Evolutionary conservation across 2,797 vertebrate genomes (phyloP), one percentile per base, ranked within the genome.

Genomic region (Cuniculus paca): DNA sequence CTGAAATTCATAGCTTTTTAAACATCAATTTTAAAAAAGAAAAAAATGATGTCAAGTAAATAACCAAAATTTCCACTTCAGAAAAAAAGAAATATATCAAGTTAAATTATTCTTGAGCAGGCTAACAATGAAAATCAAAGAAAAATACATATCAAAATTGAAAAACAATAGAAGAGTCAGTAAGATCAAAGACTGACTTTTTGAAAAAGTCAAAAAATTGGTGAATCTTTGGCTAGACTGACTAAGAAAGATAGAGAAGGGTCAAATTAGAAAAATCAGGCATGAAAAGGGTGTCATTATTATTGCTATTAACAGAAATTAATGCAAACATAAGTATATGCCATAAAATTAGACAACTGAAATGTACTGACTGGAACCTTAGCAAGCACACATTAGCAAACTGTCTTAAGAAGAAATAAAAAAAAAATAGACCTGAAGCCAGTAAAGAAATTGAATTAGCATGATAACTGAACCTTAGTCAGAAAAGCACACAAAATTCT

Each of bases 391-490:
- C 34, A 88, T 75, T 72, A 61, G 72, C 61, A 34, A 90, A 79
- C 9, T 70, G 7, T 52, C 54, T 85, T 42, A 52, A 26, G 7
- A 81, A 81, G 39, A 89, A 39, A 56, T 56, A 85, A 26, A 39
- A 4, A 70, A 90, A 65, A 68, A 5, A 60, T 8, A 90, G 36
- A 58, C 7, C 4, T 39, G 63, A 95, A 75, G 31, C 34, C 20
- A 77, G 9, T 45, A 74, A 91, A 91, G n/a, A 74, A 95, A 63
- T 17, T 86, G 82, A 68, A 77, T 52, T 50, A 82, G 31, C 34
- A 45, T 60, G 16, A 42, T 31, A 65, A 65, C 16, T 75, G 13
- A 13, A 56, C 28, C 70, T 50, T 50, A 80, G n/a, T 61, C 20
- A 77, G 14, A 92, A 24, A 65, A 75, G 75, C 17, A 36, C 7